Conservation (phyloP, 1,140 invertebrate species). For the Probaryconus sp. region DNA sequence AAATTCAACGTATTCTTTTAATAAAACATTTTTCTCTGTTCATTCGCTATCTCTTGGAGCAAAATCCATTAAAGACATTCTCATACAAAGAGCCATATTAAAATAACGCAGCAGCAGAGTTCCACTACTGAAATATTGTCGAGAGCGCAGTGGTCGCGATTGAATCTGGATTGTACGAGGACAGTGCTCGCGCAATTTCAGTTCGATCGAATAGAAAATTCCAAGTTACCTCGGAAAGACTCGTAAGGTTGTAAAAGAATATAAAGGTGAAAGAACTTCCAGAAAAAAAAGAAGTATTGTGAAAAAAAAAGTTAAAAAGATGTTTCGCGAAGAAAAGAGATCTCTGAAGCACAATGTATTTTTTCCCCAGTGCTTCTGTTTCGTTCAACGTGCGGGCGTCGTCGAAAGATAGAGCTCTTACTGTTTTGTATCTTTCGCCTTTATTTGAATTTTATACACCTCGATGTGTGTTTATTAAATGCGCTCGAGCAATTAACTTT, state of each 20-base stretch:
- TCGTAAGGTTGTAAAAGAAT: conserved; percentile 22
- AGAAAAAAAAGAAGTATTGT: conserved; percentile 3
- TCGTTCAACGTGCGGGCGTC: conserved; percentile 8
- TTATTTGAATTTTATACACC: conserved; percentile 19
- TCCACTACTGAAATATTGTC: neutral
- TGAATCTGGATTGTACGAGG: conserved; percentile 5
- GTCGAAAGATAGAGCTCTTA: neutral
- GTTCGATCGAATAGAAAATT: conserved; percentile 7
- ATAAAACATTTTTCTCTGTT: no score
- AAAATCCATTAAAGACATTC: neutral
- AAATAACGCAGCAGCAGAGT: neutral
- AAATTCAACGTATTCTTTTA: no score
- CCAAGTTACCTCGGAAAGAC: neutral
- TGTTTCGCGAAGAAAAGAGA: conserved; percentile 25
- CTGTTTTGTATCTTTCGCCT: conserved; percentile 13
- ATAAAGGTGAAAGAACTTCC: conserved; percentile 30
- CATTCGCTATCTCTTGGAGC: no score
- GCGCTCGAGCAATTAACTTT: conserved; percentile 8
- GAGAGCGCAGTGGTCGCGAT: neutral
- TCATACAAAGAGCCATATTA: neutral
- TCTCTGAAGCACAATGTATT: conserved; percentile 21
- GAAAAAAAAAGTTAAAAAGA: conserved; percentile 25
- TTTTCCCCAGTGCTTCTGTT: conserved; percentile 24
- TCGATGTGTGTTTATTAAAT: conserved; percentile 19
- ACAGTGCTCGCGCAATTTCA: conserved; percentile 7